Evolutionary conservation across 2,888 invertebrate genomes (phyloP).

Genomic region (Pseudococcus viburni): DNA sequence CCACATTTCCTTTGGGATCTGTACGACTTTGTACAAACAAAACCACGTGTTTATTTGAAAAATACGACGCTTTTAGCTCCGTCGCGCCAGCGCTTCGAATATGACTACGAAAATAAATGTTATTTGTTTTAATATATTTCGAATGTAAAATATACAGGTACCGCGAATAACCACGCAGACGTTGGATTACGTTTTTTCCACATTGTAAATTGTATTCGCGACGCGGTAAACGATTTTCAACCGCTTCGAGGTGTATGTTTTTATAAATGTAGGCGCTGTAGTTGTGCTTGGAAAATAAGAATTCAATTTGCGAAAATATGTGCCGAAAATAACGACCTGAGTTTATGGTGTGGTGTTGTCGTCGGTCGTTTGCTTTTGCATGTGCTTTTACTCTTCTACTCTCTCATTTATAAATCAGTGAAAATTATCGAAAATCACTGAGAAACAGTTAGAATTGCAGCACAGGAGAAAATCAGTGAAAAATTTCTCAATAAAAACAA

Average conservation of each 20-base stretch:
- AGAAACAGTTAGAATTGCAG: no score
- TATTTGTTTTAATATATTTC: constrained; percentile 36
- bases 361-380: no score
- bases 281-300: neutral
- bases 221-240: constrained; percentile 10
- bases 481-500: no score
- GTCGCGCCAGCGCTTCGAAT: neutral
- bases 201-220: neutral
- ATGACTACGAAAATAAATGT: constrained; percentile 13
- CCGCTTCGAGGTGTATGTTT: neutral
- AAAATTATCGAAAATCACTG: no score
- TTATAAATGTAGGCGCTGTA: neutral
- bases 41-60: constrained; percentile 23
- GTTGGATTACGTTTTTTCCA: constrained; percentile 1
- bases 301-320: constrained; percentile 18
- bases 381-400: no score
- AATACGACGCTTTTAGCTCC: neutral
- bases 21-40: neutral
- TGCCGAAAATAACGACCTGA: neutral
- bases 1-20: constrained; percentile 54
- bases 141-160: neutral
- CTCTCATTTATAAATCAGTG: no score
- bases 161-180: neutral
- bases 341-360: neutral
- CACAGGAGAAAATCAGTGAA: no score